Base-by-base conservation (phyloP, 2,113 vertebrate genomes). In the Bujurquina vittata region DNA sequence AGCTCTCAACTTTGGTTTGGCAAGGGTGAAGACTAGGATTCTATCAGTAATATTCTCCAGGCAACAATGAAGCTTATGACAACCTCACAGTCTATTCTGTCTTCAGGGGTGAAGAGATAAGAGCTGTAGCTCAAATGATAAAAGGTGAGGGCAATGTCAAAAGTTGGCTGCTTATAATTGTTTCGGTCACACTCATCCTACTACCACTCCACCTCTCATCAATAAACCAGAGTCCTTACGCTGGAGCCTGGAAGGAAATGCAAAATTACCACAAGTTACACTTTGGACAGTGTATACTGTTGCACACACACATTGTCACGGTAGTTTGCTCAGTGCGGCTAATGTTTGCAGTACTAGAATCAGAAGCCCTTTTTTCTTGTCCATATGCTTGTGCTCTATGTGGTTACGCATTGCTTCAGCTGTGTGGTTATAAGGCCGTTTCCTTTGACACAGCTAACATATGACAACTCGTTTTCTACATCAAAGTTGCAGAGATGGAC, bases 41-140 rank as follows among this genome's bases (percentile, higher is more conserved):
- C 60, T 54, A 77, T 84, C 78, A 86, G 77, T 77, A 63, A 52
- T 54, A 43, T 29, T 61, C 43, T 17, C 58, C 37, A 40, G 77
- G 75, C 46, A 75, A 58, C 33, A 57, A 81, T 6, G 10, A 15
- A 81, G 55, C 65, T 58, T 84, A 58, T 31, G 79, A 76, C 84
- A 56, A 17, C 2, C 61, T 79, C 52, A 59, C 69, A 81, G 40
- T 83, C 77, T 80, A 80, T 79, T 67, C 72, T 69, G 80, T 46
- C 14, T 37, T 46, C 84, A 54, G 75, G 77, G 82, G 58, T 9
- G 73, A 84, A 40, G 26, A 78, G 88, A 87, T 88, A 83, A 80
- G 78, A 67, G 14, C 54, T 62, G 74, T 2, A 63, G 58, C 56
- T 67, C 72, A 79, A 49, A 57, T 59, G 62, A 89, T 78, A 88